These are phyloP conservation scores for Orchestia grillus DNA, from an alignment of 1,140 invertebrate species.

Conservation along the genomic window DNA sequence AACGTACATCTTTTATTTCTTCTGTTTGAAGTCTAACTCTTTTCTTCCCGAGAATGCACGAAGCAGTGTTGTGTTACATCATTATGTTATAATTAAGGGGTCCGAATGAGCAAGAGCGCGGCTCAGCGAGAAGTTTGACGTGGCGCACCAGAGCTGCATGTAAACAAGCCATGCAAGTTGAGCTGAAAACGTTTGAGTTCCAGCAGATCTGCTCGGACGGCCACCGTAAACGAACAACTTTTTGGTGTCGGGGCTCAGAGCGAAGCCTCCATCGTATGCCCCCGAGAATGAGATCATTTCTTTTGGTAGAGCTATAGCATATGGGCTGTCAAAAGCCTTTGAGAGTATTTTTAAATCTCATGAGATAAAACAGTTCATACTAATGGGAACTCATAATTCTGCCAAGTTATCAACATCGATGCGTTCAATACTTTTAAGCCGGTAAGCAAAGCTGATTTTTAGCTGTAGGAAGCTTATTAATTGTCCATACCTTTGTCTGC, in stretches of 20 bases:
- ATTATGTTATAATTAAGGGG: not conserved
- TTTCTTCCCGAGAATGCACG: not conserved
- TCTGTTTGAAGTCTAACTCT: not conserved
- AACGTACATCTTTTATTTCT: not conserved
- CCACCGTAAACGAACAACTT: not conserved
- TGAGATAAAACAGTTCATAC: not conserved
- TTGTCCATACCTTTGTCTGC: not conserved
- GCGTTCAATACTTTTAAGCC: not conserved
- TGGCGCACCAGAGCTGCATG: not conserved
- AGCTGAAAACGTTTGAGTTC: not conserved
- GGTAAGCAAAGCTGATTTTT: not conserved
- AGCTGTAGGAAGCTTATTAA: not conserved
- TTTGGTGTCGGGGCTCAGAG: not conserved
- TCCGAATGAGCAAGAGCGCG: not conserved
- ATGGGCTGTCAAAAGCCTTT: not conserved
- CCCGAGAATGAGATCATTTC: not conserved
- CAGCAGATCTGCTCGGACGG: not conserved
- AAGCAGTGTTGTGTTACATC: not conserved
- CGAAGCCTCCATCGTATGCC: not conserved
- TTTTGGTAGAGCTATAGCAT: not conserved
- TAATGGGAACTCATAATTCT: not conserved
- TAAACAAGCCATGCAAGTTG: not conserved
- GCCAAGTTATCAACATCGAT: not conserved
- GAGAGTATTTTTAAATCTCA: not conserved
- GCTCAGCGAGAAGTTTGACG: not conserved